Base-by-base conservation (phyloP, 2,113 vertebrate species). In the Sapajus apella region DNA sequence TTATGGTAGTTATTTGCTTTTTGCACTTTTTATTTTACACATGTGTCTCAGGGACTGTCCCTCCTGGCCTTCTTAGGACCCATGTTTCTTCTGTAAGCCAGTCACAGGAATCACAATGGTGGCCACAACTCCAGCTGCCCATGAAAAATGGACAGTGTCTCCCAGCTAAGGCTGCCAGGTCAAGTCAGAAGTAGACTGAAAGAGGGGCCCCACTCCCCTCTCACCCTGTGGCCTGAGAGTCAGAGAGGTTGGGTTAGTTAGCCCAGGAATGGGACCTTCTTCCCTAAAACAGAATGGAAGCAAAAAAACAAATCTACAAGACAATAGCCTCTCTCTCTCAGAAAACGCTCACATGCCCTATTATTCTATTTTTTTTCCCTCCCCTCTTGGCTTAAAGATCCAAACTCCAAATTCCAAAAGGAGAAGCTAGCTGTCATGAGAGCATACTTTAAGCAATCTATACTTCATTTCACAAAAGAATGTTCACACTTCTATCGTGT, bases 141-240 rank as follows among this genome's bases (percentile, higher is more conserved):
- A n/a, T 0, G 2, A 20, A 16, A 17, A 89, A 30, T 5, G 8
- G 35, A 4, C 21, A 30, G 9, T 2, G 23, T 23, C 17, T 75
- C 13, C 47, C 40, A 1, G 1, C 9, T 3, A 16, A 76, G 43
- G 45, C 16, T 40, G 13, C 75, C n/a, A 13, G 45, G 37, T 72
- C 30, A 56, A 25, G 30, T 47, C 25, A 30, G 85, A 17, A 75
- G 64, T 4, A 50, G 20, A 43, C 35, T n/a, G 10, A 16, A 79
- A 40, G 35, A 68, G 37, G 4, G 1, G 13, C 8, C 8, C 7
- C 10, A 7, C 1, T 9, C 35, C 27, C 23, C n/a, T 45, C 37
- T 43, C 7, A 32, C 30, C 30, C 23, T 5, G 18, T 10, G 23
- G 68, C 52, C 27, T 14, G 11, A 16, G 66, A 16, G 8, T 18